A percentile compares a stretch with the other conserved stretches of the same genome.
These are phyloP conservation scores for Petrocephalus schoutedeni DNA, from an alignment of 2,797 vertebrate species.

Conservation along the genomic window DNA sequence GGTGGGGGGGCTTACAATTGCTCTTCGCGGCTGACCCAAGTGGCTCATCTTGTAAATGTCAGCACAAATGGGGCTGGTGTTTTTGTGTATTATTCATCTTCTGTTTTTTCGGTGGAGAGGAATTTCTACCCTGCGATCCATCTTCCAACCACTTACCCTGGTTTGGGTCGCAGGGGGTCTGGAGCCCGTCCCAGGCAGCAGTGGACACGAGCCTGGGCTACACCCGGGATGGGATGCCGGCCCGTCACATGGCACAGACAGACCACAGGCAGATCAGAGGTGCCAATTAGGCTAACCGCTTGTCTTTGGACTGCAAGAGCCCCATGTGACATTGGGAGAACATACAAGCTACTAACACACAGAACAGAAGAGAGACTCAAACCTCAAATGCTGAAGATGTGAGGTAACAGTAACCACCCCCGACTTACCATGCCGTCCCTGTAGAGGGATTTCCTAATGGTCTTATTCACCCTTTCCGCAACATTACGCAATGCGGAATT, in stretches of 20 bases:
- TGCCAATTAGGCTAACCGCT: background rate
- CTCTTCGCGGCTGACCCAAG: slow-evolving; percentile 39
- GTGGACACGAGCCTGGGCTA: background rate
- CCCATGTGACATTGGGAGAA: background rate
- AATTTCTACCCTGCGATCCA: background rate
- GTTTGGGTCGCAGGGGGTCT: background rate
- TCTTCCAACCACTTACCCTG: background rate
- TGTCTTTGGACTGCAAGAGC: background rate
- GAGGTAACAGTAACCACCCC: background rate
- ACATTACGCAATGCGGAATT: background rate
- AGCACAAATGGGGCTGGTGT: slow-evolving; percentile 28
- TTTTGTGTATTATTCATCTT: slow-evolving; percentile 2
- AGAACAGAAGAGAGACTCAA: background rate
- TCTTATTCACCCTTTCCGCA: background rate
- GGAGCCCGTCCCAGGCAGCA: background rate
- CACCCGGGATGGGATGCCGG: background rate
- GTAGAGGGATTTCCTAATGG: background rate
- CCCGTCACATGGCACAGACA: background rate
- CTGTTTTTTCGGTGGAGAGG: background rate
- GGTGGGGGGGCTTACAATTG: slow-evolving; percentile 43
- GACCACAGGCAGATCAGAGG: background rate
- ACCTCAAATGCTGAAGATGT: background rate
- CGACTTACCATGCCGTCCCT: background rate
- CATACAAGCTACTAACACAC: background rate
- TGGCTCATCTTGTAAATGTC: slow-evolving; percentile 38